phyloP scores from a whole-genome alignment of 2,888 invertebrate genomes.

The Patella pellucida region DNA sequence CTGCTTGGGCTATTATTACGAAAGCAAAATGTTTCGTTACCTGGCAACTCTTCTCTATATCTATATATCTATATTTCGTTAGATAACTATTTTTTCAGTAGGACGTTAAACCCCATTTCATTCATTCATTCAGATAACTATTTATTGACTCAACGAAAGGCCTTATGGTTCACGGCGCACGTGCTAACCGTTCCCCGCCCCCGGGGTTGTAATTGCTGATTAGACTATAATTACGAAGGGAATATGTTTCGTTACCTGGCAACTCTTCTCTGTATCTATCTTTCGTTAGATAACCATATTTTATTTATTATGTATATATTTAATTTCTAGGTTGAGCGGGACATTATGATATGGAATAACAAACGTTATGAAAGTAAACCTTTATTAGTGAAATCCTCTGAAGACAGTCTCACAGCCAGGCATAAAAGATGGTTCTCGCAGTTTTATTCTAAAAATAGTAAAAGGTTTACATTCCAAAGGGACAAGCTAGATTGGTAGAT shows the following conservation, averaged over 20 bases:
- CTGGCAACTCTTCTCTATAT: not conserved
- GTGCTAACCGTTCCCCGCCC: too few relatives aligned
- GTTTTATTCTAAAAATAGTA: conserved; percentile 85
- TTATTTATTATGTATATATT: conserved; percentile 35
- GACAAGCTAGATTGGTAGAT: conserved; percentile 55
- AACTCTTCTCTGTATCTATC: not conserved
- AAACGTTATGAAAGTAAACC: conserved; percentile 83
- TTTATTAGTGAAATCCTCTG: conserved; percentile 77
- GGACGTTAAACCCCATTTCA: too few relatives aligned
- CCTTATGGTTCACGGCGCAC: too few relatives aligned
- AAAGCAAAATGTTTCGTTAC: not conserved
- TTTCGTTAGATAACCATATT: not conserved
- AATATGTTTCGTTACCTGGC: not conserved
- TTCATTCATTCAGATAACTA: too few relatives aligned
- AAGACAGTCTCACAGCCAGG: conserved; percentile 81
- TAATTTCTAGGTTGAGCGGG: conserved; percentile 86
- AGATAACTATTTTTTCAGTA: not conserved
- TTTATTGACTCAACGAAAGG: too few relatives aligned
- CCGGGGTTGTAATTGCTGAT: too few relatives aligned
- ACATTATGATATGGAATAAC: conserved; percentile 89
- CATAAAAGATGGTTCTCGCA: conserved; percentile 88
- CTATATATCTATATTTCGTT: not conserved
- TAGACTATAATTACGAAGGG: not conserved
- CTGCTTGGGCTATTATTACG: not conserved
- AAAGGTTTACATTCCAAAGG: conserved; percentile 50